A percentile compares a stretch with the other conserved stretches of the same genome.
phyloP scores from a whole-genome alignment of 1,140 invertebrate species.

The Magallana angulata region DNA sequence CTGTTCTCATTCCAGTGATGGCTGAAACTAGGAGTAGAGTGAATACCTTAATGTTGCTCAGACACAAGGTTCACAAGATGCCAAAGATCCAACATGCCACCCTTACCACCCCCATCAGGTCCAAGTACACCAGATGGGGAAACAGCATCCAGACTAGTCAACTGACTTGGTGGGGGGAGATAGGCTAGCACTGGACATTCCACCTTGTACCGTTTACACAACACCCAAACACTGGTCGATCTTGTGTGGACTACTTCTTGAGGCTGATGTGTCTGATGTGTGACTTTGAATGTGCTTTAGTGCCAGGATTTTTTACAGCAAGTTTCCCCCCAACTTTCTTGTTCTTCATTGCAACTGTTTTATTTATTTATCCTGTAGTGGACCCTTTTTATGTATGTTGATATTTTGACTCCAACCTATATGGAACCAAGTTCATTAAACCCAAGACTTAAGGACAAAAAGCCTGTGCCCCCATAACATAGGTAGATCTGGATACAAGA shows the following conservation, averaged over 20 bases:
- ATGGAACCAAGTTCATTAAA: constrained; percentile 31
- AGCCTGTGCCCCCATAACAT: background rate
- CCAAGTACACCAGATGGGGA: background rate
- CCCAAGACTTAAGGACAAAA: constrained; percentile 10
- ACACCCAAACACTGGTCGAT: background rate
- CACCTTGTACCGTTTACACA: background rate
- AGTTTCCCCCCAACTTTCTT: background rate
- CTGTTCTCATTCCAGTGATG: constrained; percentile 13
- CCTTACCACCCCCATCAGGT: constrained; percentile 31
- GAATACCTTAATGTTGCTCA: constrained; percentile 21
- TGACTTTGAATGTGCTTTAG: background rate
- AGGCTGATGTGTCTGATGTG: constrained; percentile 3
- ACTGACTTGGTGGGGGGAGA: constrained; percentile 19
- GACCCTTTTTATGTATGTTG: background rate
- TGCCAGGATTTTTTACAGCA: constrained; percentile 16
- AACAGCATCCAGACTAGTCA: background rate
- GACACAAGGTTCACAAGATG: constrained; percentile 31
- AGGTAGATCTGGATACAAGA: background rate
- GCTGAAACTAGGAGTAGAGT: background rate
- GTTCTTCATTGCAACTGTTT: background rate
- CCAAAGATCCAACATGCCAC: constrained; percentile 6
- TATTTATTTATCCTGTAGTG: constrained; percentile 8
- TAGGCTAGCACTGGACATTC: constrained; percentile 26
- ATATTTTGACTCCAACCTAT: constrained; percentile 9
- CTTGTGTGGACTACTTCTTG: background rate